Percentiles rank a stretch among this genome's conserved stretches.
Evolutionary conservation across 2,113 vertebrate genomes (phyloP).

Genomic region (Hippocampus abdominalis): DNA sequence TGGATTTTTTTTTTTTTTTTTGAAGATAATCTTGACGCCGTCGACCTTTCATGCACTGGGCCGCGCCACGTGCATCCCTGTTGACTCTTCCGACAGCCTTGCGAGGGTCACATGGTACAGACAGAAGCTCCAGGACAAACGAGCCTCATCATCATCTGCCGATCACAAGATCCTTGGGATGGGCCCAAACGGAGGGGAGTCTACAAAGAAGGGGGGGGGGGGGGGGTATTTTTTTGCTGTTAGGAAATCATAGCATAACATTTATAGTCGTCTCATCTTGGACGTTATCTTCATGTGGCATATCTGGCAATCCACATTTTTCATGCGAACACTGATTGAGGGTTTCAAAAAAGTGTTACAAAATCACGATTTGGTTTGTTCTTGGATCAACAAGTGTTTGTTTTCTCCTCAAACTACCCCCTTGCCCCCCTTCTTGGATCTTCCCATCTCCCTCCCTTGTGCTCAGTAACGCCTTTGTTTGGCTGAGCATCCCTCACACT

Average conservation of each 20-base stretch:
- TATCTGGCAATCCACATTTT: not conserved
- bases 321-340: constrained; percentile 4
- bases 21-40: constrained; percentile 24
- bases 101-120: constrained; percentile 62
- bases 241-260: constrained; percentile 36
- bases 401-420: constrained; percentile 13
- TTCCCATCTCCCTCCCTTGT: constrained; percentile 44
- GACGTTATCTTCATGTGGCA: not conserved
- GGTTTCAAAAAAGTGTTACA: not conserved
- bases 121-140: constrained; percentile 40
- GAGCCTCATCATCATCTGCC: constrained; percentile 45
- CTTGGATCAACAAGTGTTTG: constrained; percentile 37
- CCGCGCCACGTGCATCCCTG: constrained; percentile 55
- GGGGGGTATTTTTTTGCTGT: constrained; percentile 19
- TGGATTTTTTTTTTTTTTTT: constrained; percentile 6
- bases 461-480: constrained; percentile 70
- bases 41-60: constrained; percentile 11
- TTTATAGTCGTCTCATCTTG: constrained; percentile 45
- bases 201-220: constrained; percentile 18
- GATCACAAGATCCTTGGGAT: constrained; percentile 62
- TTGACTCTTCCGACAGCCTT: constrained; percentile 41
- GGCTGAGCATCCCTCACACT: constrained; percentile 56
- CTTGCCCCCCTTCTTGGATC: constrained; percentile 16
- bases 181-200: constrained; percentile 19
- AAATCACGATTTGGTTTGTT: constrained; percentile 1